A percentile compares a stretch with the other conserved stretches of the same genome.
phyloP scores from a whole-genome alignment of 1,140 invertebrate genomes.

The Lepidurus apus region DNA sequence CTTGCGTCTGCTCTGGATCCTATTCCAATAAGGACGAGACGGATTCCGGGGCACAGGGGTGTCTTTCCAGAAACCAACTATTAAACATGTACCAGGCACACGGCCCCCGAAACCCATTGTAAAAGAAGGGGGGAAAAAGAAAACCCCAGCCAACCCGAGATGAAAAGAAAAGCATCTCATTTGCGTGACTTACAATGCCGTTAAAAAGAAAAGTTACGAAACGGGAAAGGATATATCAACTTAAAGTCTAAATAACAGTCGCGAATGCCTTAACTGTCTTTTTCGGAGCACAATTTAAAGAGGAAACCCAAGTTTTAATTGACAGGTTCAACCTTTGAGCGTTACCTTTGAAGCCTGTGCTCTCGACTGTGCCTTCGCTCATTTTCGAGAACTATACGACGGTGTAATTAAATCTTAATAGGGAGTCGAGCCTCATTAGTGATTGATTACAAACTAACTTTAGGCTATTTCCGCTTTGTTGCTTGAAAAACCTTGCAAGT shows the following conservation, averaged over 20 bases:
- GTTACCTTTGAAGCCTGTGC: background rate
- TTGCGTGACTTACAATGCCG: background rate
- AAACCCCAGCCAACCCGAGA: conserved; percentile 41
- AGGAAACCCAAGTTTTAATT: background rate
- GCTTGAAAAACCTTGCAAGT: background rate
- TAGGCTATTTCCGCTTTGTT: background rate
- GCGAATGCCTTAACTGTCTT: background rate
- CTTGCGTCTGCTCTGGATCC: conserved; percentile 49
- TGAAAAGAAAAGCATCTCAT: conserved; percentile 44
- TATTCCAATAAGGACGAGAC: conserved; percentile 32
- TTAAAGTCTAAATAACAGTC: background rate
- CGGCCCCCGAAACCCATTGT: conserved; percentile 35
- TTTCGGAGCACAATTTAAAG: background rate
- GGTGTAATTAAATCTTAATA: conserved; percentile 2
- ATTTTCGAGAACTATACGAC: background rate
- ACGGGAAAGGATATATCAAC: background rate
- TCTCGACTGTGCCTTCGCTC: background rate
- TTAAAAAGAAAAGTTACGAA: background rate
- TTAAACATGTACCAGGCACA: conserved; percentile 35
- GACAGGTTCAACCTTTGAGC: background rate
- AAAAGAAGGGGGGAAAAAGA: conserved; percentile 42
- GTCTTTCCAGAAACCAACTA: conserved; percentile 41
- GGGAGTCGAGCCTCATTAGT: background rate
- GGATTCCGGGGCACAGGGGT: conserved; percentile 40
- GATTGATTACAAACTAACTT: background rate